These are phyloP conservation scores for Pachypsylla venusta DNA, from an alignment of 1,140 invertebrate genomes.

Conservation along the genomic window DNA sequence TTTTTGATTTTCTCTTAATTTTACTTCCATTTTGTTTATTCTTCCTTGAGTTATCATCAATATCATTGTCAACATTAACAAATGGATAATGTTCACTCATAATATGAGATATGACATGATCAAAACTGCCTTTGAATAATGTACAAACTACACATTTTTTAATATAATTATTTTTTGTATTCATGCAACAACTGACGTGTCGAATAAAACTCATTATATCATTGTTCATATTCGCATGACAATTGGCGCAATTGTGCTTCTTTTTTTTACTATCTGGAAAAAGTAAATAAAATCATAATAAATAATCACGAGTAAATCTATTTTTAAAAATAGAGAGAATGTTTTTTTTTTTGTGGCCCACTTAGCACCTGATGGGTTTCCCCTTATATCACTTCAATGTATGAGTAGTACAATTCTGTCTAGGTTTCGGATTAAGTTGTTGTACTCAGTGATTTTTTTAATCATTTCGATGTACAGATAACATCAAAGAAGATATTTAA, in stretches of 20 bases:
- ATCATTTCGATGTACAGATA: no score
- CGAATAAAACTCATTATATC: background rate
- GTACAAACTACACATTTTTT: background rate
- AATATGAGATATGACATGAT: background rate
- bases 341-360: no score
- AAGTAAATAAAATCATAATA: no score
- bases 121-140: background rate
- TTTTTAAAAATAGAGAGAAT: no score
- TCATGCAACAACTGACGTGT: background rate
- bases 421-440: no score
- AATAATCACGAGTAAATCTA: no score
- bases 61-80: background rate
- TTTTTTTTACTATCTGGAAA: background rate
- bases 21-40: background rate
- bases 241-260: slow-evolving; percentile 1
- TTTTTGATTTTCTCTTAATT: background rate
- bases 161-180: background rate
- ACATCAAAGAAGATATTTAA: no score
- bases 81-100: background rate
- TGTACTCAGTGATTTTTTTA: no score
- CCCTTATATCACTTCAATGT: no score
- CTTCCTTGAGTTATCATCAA: background rate
- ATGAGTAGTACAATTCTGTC: no score
- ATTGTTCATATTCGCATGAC: background rate
- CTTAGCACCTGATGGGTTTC: no score